Percentiles rank a stretch among this genome's conserved stretches.
phyloP scores from a whole-genome alignment of 2,113 vertebrate species.

The Camelus bactrianus region DNA sequence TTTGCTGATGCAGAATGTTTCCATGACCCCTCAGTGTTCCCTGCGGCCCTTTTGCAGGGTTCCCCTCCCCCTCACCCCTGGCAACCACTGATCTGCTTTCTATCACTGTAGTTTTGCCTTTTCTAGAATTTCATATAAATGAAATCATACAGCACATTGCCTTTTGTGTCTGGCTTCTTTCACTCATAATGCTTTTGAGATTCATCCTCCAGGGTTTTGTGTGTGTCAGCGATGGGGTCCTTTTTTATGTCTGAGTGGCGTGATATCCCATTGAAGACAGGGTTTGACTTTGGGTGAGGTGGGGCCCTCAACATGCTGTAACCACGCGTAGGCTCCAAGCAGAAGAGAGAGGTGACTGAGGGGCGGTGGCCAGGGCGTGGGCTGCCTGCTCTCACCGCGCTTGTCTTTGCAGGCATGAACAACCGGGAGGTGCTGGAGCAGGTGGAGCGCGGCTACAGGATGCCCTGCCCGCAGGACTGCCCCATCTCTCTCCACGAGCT shows the following conservation, averaged over 20 bases:
- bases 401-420: constrained; percentile 93
- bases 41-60: background rate
- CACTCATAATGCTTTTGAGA: background rate
- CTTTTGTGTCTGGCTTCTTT: constrained; percentile 58
- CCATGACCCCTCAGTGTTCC: background rate
- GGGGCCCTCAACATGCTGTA: background rate
- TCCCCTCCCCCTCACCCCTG: no score
- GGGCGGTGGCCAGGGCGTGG: background rate
- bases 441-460: constrained; percentile 98
- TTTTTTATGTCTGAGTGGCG: background rate
- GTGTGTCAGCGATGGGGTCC: background rate
- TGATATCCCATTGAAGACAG: background rate
- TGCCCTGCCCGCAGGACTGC: constrained; percentile 98
- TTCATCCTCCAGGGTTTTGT: background rate
- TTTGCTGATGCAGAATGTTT: background rate
- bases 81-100: constrained; percentile 38
- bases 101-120: background rate
- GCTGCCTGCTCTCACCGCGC: background rate
- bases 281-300: background rate
- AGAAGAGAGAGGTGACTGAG: accelerated
- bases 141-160: background rate
- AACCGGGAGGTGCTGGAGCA: constrained; percentile 99
- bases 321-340: background rate
- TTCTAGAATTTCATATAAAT: constrained; percentile 25
- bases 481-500: constrained; percentile 98